A percentile compares a stretch with the other conserved stretches of the same genome.
Conservation (phyloP, 2,888 invertebrate species). For the Polydrusus pterygomalis region DNA sequence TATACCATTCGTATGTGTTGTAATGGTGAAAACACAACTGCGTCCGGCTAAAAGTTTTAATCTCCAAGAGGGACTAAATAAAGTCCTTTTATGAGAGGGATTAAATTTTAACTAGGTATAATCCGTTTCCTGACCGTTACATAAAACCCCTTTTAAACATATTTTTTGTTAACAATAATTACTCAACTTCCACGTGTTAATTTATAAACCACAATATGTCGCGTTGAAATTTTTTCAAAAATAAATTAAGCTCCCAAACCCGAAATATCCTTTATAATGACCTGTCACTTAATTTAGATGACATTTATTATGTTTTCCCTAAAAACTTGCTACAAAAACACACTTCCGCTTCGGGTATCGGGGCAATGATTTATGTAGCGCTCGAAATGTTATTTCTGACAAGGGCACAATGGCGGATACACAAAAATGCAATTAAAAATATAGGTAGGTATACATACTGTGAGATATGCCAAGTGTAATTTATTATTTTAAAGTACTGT, state of each 20-base stretch:
- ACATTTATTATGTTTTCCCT: slow-evolving; percentile 33
- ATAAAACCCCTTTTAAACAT: background rate
- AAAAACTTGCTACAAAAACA: slow-evolving; percentile 33
- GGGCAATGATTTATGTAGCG: slow-evolving; percentile 28
- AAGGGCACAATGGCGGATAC: slow-evolving; percentile 7
- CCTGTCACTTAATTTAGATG: slow-evolving; percentile 38
- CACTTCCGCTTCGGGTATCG: slow-evolving; percentile 18
- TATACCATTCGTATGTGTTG: too few species aligned
- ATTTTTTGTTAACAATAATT: slow-evolving; percentile 6
- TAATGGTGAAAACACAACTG: too few species aligned
- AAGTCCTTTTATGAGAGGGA: too few species aligned
- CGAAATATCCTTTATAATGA: slow-evolving; percentile 37
- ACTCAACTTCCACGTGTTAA: slow-evolving; percentile 10
- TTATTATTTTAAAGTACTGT: slow-evolving; percentile 1
- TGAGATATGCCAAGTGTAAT: background rate
- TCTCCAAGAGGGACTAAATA: too few species aligned
- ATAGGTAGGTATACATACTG: background rate
- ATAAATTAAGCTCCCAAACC: slow-evolving; percentile 34
- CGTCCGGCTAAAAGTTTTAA: too few species aligned
- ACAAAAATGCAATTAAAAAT: slow-evolving; percentile 29
- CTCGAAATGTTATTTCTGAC: slow-evolving; percentile 12
- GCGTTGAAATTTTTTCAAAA: slow-evolving; percentile 25
- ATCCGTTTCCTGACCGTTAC: background rate
- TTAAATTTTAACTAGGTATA: too few species aligned
- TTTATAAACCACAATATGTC: slow-evolving; percentile 21